Percentiles rank a stretch among this genome's conserved stretches.
phyloP scores from a whole-genome alignment of 2,888 invertebrate genomes.

The Caenorhabditis parvicauda region DNA sequence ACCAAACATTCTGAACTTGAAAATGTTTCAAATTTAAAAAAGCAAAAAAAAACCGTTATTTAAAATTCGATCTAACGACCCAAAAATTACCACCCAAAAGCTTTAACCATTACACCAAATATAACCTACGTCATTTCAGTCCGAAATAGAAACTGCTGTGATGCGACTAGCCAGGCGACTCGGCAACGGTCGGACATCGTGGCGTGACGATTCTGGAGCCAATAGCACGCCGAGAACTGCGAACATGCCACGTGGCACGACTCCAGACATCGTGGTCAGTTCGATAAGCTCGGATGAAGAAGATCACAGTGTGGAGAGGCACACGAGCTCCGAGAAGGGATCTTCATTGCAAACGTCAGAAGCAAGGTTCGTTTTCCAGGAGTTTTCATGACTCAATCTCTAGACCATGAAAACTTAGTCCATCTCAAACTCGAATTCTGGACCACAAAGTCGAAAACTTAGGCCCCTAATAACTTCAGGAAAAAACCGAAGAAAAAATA shows the following conservation, averaged over 20 bases:
- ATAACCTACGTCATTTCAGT: too few species aligned
- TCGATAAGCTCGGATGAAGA: slow-evolving; percentile 57
- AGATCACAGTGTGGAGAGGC: slow-evolving; percentile 29
- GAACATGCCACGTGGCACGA: slow-evolving; percentile 19
- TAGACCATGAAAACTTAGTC: too few species aligned
- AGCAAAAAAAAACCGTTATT: too few species aligned
- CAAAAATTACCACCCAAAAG: too few species aligned
- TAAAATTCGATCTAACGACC: too few species aligned
- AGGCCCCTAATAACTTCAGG: too few species aligned
- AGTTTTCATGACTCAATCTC: too few species aligned
- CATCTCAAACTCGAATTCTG: too few species aligned
- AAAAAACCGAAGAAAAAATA: too few species aligned
- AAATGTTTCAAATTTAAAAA: too few species aligned
- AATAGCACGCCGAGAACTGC: slow-evolving; percentile 5
- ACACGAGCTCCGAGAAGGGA: slow-evolving; percentile 34
- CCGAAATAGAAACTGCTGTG: slow-evolving; percentile 58
- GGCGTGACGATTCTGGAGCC: slow-evolving; percentile 18
- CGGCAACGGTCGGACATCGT: slow-evolving; percentile 37
- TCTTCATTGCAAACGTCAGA: slow-evolving; percentile 38
- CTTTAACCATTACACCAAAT: slow-evolving; percentile 33
- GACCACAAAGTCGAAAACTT: too few species aligned
- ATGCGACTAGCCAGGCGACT: slow-evolving; percentile 52
- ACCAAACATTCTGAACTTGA: too few species aligned
- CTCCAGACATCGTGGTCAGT: slow-evolving; percentile 56
- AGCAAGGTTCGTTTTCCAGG: slow-evolving; percentile 34